Evolutionary conservation across 2,113 vertebrate species (phyloP), one percentile per base, ranked within the genome.

Genomic region (Chaetodon auriga): DNA sequence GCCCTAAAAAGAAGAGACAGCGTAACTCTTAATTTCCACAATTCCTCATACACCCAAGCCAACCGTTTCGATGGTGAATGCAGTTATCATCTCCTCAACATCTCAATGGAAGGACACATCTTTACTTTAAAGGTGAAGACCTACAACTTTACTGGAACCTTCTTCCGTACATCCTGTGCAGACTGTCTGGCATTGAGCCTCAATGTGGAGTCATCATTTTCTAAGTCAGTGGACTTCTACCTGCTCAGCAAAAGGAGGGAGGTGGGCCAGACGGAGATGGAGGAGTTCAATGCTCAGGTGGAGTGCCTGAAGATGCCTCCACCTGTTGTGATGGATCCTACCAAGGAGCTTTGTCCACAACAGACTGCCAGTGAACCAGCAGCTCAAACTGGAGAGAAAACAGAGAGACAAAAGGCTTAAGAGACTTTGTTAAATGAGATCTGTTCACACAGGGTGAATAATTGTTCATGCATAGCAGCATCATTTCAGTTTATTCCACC

Each of bases 201-300:
- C 7, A 12, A 58, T 4, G 5, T 49, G 21, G 35, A 14, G 4
- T 30, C 74, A 2, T 53, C 19, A 8, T 0, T 0, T n/a, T 53
- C 15, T 1, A 36, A 55, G 1, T 1, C 43, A 9, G 0, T 8
- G 9, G 23, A 54, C 16, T 15, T 79, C 1, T 58, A 71, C 49
- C 64, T 85, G 70, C 12, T 88, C 43, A 82, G 82, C 41, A 61
- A 6, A 11, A 66, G 75, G 41, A 82, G 82, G 62, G 72, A 75
- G 69, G 57, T 78, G 35, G 63, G 21, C 21, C 18, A 25, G 16
- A 48, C n/a, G 18, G 62, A 63, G 68, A 25, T 73, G 76, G 57
- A 75, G 15, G 72, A 87, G 77, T 87, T 83, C 73, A 41, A 6
- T 6, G 11, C 43, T 38, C 83, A 78, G 48, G 68, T 73, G 71